Conservation (phyloP, 2,113 vertebrate genomes). For the Ranitomeya variabilis region DNA sequence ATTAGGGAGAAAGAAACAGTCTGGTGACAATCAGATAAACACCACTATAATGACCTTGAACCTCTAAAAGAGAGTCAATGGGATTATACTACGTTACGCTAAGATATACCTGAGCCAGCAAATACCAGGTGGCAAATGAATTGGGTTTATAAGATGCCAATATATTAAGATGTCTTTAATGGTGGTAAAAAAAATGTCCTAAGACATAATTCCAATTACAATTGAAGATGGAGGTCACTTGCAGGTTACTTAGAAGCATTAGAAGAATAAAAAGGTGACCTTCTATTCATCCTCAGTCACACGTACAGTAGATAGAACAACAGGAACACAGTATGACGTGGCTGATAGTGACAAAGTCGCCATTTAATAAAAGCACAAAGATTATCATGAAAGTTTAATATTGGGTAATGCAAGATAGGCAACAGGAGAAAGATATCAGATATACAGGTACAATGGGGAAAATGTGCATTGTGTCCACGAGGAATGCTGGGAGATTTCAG, state of each 20-base stretch:
- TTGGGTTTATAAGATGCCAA: conserved; percentile 1
- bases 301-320: not conserved
- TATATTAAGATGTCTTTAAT: not conserved
- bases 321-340: not conserved
- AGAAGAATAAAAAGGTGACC: conserved; percentile 1
- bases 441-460: not conserved
- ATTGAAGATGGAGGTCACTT: not conserved
- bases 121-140: conserved; percentile 21
- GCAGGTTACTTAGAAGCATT: not conserved
- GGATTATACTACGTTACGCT: not conserved
- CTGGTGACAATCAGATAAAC: not conserved
- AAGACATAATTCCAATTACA: conserved; percentile 18
- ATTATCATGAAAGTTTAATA: not conserved
- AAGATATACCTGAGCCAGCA: conserved; percentile 29
- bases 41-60: not conserved
- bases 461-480: not conserved
- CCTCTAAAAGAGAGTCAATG: not conserved
- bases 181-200: not conserved
- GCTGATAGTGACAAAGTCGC: not conserved
- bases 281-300: not conserved
- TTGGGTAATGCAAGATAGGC: not conserved
- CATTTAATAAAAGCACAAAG: not conserved
- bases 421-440: not conserved
- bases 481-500: not conserved
- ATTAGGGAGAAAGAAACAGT: not conserved